Conservation (phyloP, 1,140 invertebrate genomes). For the Phymastichus coffea region DNA sequence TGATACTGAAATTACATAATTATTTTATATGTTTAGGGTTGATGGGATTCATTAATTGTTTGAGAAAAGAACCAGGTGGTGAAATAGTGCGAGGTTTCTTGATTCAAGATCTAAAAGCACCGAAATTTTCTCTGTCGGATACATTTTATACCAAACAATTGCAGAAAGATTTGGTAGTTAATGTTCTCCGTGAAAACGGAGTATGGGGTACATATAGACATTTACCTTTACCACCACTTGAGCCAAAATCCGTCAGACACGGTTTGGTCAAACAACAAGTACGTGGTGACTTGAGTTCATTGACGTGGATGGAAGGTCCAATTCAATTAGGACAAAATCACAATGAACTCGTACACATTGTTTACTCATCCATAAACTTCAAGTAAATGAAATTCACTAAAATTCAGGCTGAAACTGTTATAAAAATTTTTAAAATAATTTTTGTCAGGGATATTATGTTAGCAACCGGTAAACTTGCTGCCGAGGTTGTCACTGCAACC, state of each 20-base stretch:
- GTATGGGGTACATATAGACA: slow-evolving; percentile 80
- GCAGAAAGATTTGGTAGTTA: slow-evolving; percentile 73
- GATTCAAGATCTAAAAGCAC: slow-evolving; percentile 66
- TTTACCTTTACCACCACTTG: slow-evolving; percentile 55
- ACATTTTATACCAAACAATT: slow-evolving; percentile 66
- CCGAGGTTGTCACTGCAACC: slow-evolving; percentile 61
- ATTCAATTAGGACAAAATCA: slow-evolving; percentile 58
- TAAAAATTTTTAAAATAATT: not conserved
- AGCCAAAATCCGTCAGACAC: slow-evolving; percentile 58
- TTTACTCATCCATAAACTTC: slow-evolving; percentile 70
- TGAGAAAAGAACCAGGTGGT: slow-evolving; percentile 69
- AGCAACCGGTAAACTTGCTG: slow-evolving; percentile 67
- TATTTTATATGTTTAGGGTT: slow-evolving; percentile 59
- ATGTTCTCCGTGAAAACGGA: slow-evolving; percentile 66
- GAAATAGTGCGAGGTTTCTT: slow-evolving; percentile 64
- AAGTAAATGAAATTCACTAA: slow-evolving; percentile 1
- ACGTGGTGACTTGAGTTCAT: slow-evolving; percentile 79
- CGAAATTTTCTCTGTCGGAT: slow-evolving; percentile 63
- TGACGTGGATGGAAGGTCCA: slow-evolving; percentile 77
- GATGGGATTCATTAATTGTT: slow-evolving; percentile 79
- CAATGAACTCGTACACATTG: slow-evolving; percentile 54
- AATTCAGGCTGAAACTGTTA: not conserved
- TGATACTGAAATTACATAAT: not conserved
- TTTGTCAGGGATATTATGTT: slow-evolving; percentile 71
- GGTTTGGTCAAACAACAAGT: slow-evolving; percentile 75